A percentile compares a stretch with the other conserved stretches of the same genome.
Evolutionary conservation across 2,113 vertebrate species (phyloP).

Genomic region (Accipiter cooperii): DNA sequence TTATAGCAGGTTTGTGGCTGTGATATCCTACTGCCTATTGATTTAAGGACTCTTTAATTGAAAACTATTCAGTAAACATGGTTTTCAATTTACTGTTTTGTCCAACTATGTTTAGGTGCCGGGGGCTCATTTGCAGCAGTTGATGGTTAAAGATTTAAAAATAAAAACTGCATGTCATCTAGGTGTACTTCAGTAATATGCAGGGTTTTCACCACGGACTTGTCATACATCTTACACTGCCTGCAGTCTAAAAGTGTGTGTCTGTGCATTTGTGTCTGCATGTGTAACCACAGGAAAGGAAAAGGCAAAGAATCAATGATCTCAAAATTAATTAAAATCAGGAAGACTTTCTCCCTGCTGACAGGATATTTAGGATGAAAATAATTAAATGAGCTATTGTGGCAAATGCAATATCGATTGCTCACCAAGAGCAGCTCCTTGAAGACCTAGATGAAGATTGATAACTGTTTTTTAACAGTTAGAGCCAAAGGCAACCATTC

Average conservation of each 20-base stretch:
- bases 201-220: neutral
- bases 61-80: neutral
- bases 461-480: slow-evolving; percentile 36
- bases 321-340: slow-evolving; percentile 71
- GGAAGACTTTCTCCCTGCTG: slow-evolving; percentile 40
- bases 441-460: slow-evolving; percentile 53
- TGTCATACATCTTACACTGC: slow-evolving; percentile 17
- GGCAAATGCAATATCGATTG: slow-evolving; percentile 67
- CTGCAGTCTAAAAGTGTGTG: slow-evolving; percentile 1
- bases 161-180: neutral
- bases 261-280: neutral
- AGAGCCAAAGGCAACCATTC: slow-evolving; percentile 40
- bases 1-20: neutral
- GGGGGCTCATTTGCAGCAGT: neutral
- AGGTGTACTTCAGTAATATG: neutral
- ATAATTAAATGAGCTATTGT: slow-evolving; percentile 72
- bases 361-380: slow-evolving; percentile 65
- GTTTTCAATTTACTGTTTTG: slow-evolving; percentile 36
- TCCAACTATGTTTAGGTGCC: neutral
- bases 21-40: neutral
- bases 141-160: slow-evolving; percentile 35
- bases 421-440: slow-evolving; percentile 37
- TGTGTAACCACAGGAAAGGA: slow-evolving; percentile 23
- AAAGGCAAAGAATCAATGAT: slow-evolving; percentile 58
- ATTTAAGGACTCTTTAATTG: slow-evolving; percentile 31